Evolutionary conservation across 2,797 vertebrate genomes (phyloP).

Genomic region (Sebastes hubbsi): DNA sequence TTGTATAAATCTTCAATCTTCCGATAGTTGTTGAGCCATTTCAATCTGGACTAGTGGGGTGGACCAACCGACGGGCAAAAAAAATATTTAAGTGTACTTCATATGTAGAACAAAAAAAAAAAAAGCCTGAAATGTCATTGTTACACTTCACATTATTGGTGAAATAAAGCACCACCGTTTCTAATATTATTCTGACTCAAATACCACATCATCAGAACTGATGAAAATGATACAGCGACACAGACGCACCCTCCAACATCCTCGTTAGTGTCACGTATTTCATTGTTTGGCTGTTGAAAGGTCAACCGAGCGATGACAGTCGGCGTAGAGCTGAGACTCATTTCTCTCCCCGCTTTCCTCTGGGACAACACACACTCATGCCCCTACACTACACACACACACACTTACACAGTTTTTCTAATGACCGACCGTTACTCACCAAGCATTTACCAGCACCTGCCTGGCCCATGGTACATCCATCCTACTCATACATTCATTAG

Average conservation of each 20-base stretch:
- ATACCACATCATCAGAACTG: slow-evolving; percentile 37
- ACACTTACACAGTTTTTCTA: not conserved
- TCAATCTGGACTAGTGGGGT: not conserved
- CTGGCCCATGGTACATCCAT: slow-evolving; percentile 37
- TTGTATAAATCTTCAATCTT: not conserved
- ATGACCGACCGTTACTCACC: slow-evolving; percentile 32
- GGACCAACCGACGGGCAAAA: not conserved
- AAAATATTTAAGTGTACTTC: not conserved
- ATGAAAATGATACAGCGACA: slow-evolving; percentile 31
- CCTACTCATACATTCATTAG: slow-evolving; percentile 50
- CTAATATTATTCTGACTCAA: slow-evolving; percentile 31
- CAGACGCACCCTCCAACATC: slow-evolving; percentile 33
- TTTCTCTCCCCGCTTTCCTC: slow-evolving; percentile 26
- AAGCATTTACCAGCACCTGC: slow-evolving; percentile 45
- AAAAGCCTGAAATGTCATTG: slow-evolving; percentile 5
- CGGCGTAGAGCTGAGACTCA: slow-evolving; percentile 26
- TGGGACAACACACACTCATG: slow-evolving; percentile 5
- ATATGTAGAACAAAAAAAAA: not conserved
- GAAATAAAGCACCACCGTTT: slow-evolving; percentile 11
- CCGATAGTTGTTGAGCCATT: not conserved
- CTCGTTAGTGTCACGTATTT: slow-evolving; percentile 60
- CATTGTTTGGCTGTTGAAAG: slow-evolving; percentile 55
- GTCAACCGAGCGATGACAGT: slow-evolving; percentile 53
- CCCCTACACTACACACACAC: not conserved
- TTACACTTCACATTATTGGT: slow-evolving; percentile 4